Conservation (phyloP, 2,113 vertebrate species). For the Nycticebus coucang region DNA sequence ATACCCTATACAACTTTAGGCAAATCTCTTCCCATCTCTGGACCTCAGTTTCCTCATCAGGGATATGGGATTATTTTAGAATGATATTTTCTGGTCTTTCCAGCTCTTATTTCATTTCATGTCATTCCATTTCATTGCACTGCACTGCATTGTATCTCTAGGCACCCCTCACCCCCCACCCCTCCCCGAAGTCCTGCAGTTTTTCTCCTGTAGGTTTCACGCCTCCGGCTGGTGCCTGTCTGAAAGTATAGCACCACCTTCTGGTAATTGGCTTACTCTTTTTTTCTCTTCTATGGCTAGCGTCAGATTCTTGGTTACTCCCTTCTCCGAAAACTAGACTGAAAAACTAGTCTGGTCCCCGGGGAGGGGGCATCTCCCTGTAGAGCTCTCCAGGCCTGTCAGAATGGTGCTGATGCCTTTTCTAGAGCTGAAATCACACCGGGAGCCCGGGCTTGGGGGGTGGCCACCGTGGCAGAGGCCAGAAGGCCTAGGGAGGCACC, state of each 20-base stretch:
- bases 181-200: background rate
- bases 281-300: background rate
- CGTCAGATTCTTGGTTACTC: constrained; percentile 58
- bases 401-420: background rate
- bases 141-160: background rate
- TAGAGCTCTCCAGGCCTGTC: background rate
- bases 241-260: constrained; percentile 86
- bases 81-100: background rate
- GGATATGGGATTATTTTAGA: background rate
- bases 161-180: background rate
- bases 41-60: background rate
- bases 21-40: background rate
- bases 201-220: background rate
- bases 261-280: constrained; percentile 77
- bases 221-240: constrained; percentile 66
- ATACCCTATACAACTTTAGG: rapidly evolving
- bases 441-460: background rate
- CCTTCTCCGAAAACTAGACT: constrained; percentile 53
- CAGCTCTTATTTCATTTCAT: background rate
- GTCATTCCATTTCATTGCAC: background rate
- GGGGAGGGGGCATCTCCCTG: background rate
- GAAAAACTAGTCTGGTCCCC: background rate
- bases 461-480: background rate
- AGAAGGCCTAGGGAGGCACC: background rate
- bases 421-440: background rate